These are phyloP conservation scores for Stichodactyla mertensii DNA, from an alignment of 64 coral and sea anemone genomes.

Conservation along the genomic window DNA sequence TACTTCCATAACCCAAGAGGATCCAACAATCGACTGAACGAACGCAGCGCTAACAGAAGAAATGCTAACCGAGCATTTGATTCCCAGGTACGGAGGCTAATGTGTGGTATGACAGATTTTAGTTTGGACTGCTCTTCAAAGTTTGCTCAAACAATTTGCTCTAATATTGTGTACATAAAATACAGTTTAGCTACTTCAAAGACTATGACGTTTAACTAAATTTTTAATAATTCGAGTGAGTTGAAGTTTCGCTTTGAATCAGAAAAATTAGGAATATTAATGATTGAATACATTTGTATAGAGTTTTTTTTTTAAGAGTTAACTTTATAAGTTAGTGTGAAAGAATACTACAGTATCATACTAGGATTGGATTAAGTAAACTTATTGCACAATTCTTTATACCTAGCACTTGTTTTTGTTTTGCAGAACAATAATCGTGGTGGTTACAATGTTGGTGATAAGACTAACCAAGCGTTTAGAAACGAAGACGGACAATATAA, in stretches of 20 bases:
- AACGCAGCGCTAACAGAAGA: slow-evolving; percentile 63
- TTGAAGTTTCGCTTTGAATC: neutral
- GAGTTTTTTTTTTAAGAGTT: no score
- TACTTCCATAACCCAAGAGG: slow-evolving; percentile 76
- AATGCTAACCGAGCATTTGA: slow-evolving; percentile 91
- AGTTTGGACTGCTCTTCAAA: neutral
- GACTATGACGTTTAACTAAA: no score
- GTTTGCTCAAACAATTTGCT: neutral
- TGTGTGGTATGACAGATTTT: neutral
- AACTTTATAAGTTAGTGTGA: neutral
- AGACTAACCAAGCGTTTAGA: slow-evolving; percentile 38
- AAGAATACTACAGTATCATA: neutral
- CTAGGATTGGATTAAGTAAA: no score
- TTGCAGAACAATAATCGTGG: slow-evolving; percentile 94
- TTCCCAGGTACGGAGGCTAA: slow-evolving; percentile 58
- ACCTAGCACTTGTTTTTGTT: neutral
- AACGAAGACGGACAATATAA: slow-evolving; percentile 67
- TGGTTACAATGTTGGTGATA: slow-evolving; percentile 96
- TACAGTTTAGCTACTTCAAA: no score
- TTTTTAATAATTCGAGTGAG: neutral
- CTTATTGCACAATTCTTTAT: neutral
- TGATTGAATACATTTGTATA: neutral
- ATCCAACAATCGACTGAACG: slow-evolving; percentile 79
- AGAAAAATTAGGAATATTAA: neutral
- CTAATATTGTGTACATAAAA: no score